These are phyloP conservation scores for Agrypnia vestita DNA, from an alignment of 1,140 invertebrate genomes.

Conservation along the genomic window DNA sequence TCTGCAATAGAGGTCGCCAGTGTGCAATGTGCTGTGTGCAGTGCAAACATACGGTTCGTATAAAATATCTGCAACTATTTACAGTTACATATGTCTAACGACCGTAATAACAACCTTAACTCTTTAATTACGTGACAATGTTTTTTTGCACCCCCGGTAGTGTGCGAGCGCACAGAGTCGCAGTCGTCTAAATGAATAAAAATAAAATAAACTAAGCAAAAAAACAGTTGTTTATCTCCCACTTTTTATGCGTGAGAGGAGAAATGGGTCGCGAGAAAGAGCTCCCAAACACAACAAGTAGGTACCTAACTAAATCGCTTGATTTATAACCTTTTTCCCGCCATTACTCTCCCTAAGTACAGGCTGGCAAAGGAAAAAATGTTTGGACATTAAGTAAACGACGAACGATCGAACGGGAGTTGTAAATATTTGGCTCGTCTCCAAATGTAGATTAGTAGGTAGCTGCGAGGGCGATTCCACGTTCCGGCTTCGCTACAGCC, in stretches of 20 bases:
- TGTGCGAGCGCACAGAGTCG: too few species aligned
- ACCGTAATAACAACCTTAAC: too few species aligned
- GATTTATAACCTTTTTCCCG: conserved; percentile 40
- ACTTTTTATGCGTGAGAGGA: conserved; percentile 35
- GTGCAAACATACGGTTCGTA: too few species aligned
- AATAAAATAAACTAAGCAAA: conserved; percentile 4
- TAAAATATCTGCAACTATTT: too few species aligned
- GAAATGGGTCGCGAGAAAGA: conserved; percentile 39
- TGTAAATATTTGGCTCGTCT: conserved; percentile 38
- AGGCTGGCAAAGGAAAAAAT: conserved; percentile 37
- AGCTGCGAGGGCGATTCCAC: not conserved
- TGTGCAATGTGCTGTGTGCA: too few species aligned
- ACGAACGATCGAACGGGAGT: conserved; percentile 38
- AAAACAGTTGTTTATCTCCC: conserved; percentile 36
- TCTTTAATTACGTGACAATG: too few species aligned
- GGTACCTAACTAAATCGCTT: conserved; percentile 42
- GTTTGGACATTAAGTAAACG: conserved; percentile 41
- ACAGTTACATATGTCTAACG: too few species aligned
- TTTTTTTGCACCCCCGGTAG: too few species aligned
- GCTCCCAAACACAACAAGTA: conserved; percentile 42
- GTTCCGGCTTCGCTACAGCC: too few species aligned
- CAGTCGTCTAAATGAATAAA: too few species aligned
- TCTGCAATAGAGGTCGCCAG: too few species aligned
- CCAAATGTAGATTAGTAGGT: conserved; percentile 12
- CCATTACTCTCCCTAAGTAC: conserved; percentile 34